phyloP scores from a whole-genome alignment of 1,140 invertebrate genomes.

The Drosophila teissieri region DNA sequence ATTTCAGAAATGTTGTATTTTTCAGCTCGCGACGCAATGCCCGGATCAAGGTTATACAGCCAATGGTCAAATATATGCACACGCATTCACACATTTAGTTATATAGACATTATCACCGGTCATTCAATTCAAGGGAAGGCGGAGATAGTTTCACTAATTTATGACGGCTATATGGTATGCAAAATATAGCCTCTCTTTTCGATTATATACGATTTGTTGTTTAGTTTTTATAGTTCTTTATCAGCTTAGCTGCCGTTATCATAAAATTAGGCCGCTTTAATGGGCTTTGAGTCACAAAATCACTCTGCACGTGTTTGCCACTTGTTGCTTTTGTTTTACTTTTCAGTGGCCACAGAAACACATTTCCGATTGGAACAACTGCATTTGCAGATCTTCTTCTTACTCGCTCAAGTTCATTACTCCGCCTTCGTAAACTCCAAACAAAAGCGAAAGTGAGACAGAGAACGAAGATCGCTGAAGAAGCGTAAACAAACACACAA shows the following conservation, averaged over 20 bases:
- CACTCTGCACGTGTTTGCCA: conserved; percentile 33
- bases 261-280: conserved; percentile 4
- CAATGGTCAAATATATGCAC: conserved; percentile 39
- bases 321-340: conserved; percentile 13
- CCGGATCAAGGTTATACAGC: conserved; percentile 52
- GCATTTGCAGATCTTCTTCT: conserved; percentile 10
- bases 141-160: conserved; percentile 49
- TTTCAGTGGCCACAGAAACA: conserved; percentile 9
- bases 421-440: conserved; percentile 10
- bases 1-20: conserved; percentile 41
- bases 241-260: conserved; percentile 27
- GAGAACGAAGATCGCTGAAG: conserved; percentile 36
- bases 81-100: conserved; percentile 20
- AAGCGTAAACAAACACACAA: conserved; percentile 33
- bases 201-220: conserved; percentile 19
- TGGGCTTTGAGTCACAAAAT: conserved; percentile 15
- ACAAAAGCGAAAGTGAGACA: conserved; percentile 52
- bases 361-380: conserved; percentile 30
- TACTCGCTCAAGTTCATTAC: conserved; percentile 29
- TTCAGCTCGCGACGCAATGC: conserved; percentile 31
- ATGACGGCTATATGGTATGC: conserved; percentile 4
- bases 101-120: conserved; percentile 30
- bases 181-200: conserved; percentile 3
- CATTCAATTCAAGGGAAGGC: conserved; percentile 16
- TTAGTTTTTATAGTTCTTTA: conserved; percentile 1